Evolutionary conservation across 2,888 invertebrate species (phyloP).

Genomic region (Eupithecia exiguata): DNA sequence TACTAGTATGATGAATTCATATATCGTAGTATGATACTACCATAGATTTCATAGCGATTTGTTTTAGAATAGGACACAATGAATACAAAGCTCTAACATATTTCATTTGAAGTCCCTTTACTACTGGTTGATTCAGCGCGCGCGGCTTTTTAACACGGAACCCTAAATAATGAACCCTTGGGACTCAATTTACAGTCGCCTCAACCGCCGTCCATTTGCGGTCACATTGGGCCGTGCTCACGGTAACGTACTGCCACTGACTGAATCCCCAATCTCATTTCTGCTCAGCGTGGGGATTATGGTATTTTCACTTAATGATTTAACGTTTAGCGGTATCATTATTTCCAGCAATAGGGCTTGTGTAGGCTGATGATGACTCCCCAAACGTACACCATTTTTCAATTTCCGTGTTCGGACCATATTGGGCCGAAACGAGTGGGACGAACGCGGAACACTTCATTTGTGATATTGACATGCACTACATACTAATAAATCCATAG

Average conservation of each 20-base stretch:
- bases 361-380: neutral
- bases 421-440: too few species aligned
- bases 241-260: neutral
- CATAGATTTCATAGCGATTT: too few species aligned
- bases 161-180: constrained; percentile 31
- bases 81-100: neutral
- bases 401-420: too few species aligned
- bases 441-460: neutral
- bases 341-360: neutral
- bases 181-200: constrained; percentile 21
- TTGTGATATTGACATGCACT: neutral
- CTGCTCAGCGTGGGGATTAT: neutral
- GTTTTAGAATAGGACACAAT: too few species aligned
- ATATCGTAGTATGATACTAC: too few species aligned
- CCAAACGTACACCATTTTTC: neutral
- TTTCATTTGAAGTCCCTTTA: neutral
- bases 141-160: constrained; percentile 7
- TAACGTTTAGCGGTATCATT: neutral
- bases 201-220: constrained; percentile 30
- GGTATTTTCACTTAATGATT: neutral
- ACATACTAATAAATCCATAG: neutral
- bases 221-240: constrained; percentile 3
- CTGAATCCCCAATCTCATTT: neutral
- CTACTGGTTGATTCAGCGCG: neutral
- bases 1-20: too few species aligned